These are phyloP conservation scores for Rhysida immarginata DNA, from an alignment of 1,140 invertebrate genomes.

Conservation along the genomic window DNA sequence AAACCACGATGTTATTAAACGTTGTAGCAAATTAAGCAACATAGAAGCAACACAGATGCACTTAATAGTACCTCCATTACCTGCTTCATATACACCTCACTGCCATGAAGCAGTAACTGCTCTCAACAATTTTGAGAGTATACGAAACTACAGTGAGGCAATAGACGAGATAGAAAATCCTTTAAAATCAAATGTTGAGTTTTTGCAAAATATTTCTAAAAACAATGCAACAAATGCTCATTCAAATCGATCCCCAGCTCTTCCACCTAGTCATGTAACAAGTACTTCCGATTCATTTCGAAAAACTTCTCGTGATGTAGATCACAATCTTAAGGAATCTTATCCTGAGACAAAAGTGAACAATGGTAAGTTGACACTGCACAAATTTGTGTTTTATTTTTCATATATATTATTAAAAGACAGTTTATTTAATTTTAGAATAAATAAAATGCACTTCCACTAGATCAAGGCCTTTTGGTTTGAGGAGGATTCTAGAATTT, in stretches of 20 bases:
- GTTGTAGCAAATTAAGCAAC: conserved; percentile 72
- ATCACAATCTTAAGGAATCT: conserved; percentile 45
- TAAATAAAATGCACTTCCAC: too few species aligned
- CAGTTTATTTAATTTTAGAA: too few species aligned
- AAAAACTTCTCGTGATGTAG: conserved; percentile 51
- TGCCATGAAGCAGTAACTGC: conserved; percentile 41
- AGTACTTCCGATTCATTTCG: conserved; percentile 49
- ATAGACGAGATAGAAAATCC: conserved; percentile 85
- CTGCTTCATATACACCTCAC: conserved; percentile 67
- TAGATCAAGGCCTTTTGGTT: too few species aligned
- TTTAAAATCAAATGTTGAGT: conserved; percentile 45
- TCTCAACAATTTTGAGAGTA: conserved; percentile 76
- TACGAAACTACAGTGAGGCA: conserved; percentile 79
- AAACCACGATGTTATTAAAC: conserved; percentile 46
- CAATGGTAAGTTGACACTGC: too few species aligned
- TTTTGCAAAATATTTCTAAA: conserved; percentile 37
- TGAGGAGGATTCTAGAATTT: too few species aligned
- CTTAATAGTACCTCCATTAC: conserved; percentile 52
- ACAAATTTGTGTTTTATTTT: too few species aligned
- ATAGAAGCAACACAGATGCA: conserved; percentile 50
- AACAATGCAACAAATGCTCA: conserved; percentile 28
- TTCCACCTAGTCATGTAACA: conserved; percentile 30
- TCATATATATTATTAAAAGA: too few species aligned
- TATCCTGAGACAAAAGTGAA: conserved; percentile 65
- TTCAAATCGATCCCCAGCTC: too few species aligned